Base-by-base conservation (phyloP, 2,888 invertebrate genomes). In the Drosophila mimetica region DNA sequence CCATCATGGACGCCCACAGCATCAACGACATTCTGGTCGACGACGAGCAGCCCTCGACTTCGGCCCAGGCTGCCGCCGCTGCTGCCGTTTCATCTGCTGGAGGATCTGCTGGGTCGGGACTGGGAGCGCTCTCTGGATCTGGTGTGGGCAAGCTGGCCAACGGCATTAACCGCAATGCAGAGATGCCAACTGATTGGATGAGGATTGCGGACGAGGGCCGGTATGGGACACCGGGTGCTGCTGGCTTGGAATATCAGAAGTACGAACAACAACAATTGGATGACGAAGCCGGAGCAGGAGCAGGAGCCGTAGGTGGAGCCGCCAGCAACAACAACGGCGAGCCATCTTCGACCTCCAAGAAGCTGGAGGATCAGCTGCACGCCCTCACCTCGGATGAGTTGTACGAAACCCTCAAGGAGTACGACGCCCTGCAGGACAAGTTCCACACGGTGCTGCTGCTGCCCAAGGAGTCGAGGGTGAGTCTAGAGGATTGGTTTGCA, bases 381-480 rank as follows among this genome's bases (percentile, higher is more conserved):
- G 85, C 90, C 22, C 78, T 89, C 52, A 81, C 89, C 69, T 87
- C 89, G 39, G 92, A 93, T 53, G 92, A 91, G 63, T 89, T 94
- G 78, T 93, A 93, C 90, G 92, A 92, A 57, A 93, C 93, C 80
- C 93, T 96, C 75, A 93, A 94, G 90, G 95, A 95, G 93, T 94
- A 94, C 86, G 93, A 95, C 88, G 93, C 93, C 58, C 91, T 95
- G 76, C 95, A 95, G 91, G 92, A 93, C 75, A 95, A 95, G 93
- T 95, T 94, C 91, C 95, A 95, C 91, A 95, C 95, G 39, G 92
- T 93, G 71, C 92, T 95, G 84, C 93, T 94, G 85, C 92, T 96
- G 91, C 95, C 95, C 55, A 92, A 91, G 71, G 93, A 94, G 70
- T 93, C 94, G 54, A 94, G 94, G 93, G 95, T 95, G 84, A 91